Percentiles rank a stretch among this genome's conserved stretches.
phyloP scores from a whole-genome alignment of 2,797 vertebrate genomes.

The Hozukius guyotensis region DNA sequence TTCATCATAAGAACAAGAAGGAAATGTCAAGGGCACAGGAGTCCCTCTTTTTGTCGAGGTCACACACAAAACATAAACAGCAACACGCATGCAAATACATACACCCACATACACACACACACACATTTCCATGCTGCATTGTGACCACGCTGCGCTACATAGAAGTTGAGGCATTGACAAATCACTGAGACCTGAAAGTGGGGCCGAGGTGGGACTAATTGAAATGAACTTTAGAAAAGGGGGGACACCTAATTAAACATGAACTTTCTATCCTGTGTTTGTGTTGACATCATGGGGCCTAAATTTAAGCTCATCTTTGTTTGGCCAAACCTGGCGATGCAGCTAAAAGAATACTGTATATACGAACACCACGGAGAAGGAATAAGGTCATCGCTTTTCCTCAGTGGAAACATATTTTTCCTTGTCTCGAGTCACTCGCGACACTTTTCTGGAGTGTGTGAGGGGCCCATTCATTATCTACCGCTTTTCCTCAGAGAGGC shows the following conservation, averaged over 20 bases:
- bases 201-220: slow-evolving; percentile 89
- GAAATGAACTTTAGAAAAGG: slow-evolving; percentile 91
- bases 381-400: slow-evolving; percentile 80
- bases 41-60: slow-evolving; percentile 70
- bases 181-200: slow-evolving; percentile 82
- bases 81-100: slow-evolving; percentile 41
- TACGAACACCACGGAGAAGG: slow-evolving; percentile 50
- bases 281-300: slow-evolving; percentile 81
- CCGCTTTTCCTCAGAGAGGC: slow-evolving; percentile 53
- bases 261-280: slow-evolving; percentile 83
- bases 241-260: slow-evolving; percentile 86
- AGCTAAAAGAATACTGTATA: slow-evolving; percentile 52
- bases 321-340: slow-evolving; percentile 68
- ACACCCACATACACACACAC: slow-evolving; percentile 29
- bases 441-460: slow-evolving; percentile 62
- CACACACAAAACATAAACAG: slow-evolving; percentile 70
- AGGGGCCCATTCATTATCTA: slow-evolving; percentile 73
- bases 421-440: slow-evolving; percentile 67
- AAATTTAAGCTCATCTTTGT: slow-evolving; percentile 77
- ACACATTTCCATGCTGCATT: slow-evolving; percentile 50
- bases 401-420: slow-evolving; percentile 76
- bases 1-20: slow-evolving; percentile 77
- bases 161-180: slow-evolving; percentile 82
- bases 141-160: slow-evolving; percentile 62
- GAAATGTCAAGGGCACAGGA: slow-evolving; percentile 84